Conservation (phyloP, 2,113 vertebrate species). For the Vulpes lagopus region DNA sequence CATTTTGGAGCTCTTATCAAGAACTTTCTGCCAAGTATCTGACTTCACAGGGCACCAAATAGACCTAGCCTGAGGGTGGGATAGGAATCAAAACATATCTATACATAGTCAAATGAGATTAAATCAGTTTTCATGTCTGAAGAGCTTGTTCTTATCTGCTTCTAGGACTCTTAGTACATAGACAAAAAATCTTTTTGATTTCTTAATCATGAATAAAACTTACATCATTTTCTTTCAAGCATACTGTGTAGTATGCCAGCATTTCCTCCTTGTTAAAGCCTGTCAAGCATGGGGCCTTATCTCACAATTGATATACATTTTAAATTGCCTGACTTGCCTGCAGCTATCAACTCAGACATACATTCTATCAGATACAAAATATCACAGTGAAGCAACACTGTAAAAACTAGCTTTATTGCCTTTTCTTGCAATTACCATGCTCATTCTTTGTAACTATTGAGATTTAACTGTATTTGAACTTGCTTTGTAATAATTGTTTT, state of each 20-base stretch:
- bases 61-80: background rate
- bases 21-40: conserved; percentile 40
- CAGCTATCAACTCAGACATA: conserved; percentile 62
- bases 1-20: background rate
- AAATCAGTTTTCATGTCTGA: background rate
- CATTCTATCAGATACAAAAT: conserved; percentile 65
- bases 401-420: conserved; percentile 64
- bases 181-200: background rate
- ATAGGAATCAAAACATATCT: background rate
- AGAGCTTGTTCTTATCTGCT: background rate
- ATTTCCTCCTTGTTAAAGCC: conserved; percentile 49
- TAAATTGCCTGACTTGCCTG: conserved; percentile 68
- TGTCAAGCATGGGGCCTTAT: conserved; percentile 29
- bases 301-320: conserved; percentile 47
- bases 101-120: background rate
- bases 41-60: background rate
- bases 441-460: conserved; percentile 67
- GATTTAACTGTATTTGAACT: conserved; percentile 13
- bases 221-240: conserved; percentile 22
- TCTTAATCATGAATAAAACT: conserved; percentile 47
- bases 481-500: conserved; percentile 37
- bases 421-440: conserved; percentile 62
- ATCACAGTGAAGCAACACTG: conserved; percentile 45
- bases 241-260: background rate
- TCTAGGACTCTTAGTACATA: background rate